Base-by-base conservation (phyloP, 2,888 invertebrate species). In the Thecocarcelia acutangulata region DNA sequence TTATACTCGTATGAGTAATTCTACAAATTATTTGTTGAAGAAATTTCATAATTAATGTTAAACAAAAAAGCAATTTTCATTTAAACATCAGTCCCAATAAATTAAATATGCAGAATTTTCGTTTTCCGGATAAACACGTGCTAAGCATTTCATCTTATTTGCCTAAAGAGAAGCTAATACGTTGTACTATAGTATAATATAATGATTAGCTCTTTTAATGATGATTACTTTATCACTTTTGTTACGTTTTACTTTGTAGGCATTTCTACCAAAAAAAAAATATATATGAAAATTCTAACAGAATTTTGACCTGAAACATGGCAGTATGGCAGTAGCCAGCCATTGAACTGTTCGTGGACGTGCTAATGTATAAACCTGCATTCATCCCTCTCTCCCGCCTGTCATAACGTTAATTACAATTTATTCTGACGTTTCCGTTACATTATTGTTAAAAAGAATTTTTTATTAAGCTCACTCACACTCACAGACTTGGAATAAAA, bases 121-220 rank as follows among this genome's bases (percentile, higher is more conserved):
- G 64, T 73, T 82, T 81, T 81, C 77, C 73, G 73, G 54, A 50
- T 52, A 72, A 80, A 83, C 79, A 76, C 81, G 81, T 83, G 78
- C 69, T 19, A 52, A 78, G 81, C 78, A 83, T 83, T 78, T 75
- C 73, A 74, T 46, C 59, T 56, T 24, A 56, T 56, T 61, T 50
- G 8, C 3, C 40, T 5, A 52, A 52, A n/a, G n/a, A n/a, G n/a
- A n/a, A n/a, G n/a, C n/a, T 17, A 33, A 64, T 5, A 59, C 46
- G 15, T 17, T 37, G 61, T 28, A 61, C 13, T 54, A 52, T 1
- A 44, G 40, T 3, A 66, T 52, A 59, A 66, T 64, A 54, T 50
- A 81, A 64, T 64, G 78, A 78, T 78, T 78, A 69, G 54, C 69
- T 70, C 59, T 74, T 59, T 52, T 77, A 82, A 82, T 74, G 78